These are phyloP conservation scores for Hylaeus volcanicus DNA, from an alignment of 1,140 invertebrate genomes.

Conservation along the genomic window DNA sequence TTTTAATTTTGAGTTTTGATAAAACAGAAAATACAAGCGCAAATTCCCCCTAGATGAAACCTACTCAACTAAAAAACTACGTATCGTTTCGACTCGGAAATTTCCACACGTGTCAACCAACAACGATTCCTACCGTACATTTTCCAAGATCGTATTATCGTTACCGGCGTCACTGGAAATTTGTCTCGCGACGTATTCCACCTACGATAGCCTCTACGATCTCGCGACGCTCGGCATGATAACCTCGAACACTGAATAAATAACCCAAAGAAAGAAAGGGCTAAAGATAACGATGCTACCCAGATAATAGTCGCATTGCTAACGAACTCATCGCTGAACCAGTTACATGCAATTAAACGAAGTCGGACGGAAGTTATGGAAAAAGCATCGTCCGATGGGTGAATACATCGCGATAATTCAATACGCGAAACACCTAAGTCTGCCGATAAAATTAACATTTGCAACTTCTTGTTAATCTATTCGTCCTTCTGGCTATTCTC, in stretches of 20 bases:
- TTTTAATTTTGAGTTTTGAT: no score
- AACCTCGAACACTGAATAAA: conserved; percentile 23
- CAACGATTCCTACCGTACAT: background rate
- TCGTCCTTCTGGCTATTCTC: background rate
- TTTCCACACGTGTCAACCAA: background rate
- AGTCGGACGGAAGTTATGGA: background rate
- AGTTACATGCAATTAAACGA: no score
- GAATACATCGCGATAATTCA: background rate
- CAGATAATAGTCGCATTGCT: background rate
- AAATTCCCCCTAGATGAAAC: no score
- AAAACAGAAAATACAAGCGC: no score
- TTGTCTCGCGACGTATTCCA: conserved; percentile 7
- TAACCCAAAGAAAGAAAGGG: conserved; percentile 17
- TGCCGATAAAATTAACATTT: background rate
- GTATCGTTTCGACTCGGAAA: no score
- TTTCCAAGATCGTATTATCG: background rate
- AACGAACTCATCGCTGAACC: background rate
- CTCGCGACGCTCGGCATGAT: conserved; percentile 17
- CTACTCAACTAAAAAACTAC: no score
- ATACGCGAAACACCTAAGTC: background rate
- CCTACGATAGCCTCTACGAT: conserved; percentile 30
- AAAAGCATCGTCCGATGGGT: background rate
- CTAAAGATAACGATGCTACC: conserved; percentile 21
- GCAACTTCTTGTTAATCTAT: background rate
- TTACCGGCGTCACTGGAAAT: background rate